These are phyloP conservation scores for Sebastes miniatus DNA, from an alignment of 2,797 vertebrate genomes.

Conservation along the genomic window DNA sequence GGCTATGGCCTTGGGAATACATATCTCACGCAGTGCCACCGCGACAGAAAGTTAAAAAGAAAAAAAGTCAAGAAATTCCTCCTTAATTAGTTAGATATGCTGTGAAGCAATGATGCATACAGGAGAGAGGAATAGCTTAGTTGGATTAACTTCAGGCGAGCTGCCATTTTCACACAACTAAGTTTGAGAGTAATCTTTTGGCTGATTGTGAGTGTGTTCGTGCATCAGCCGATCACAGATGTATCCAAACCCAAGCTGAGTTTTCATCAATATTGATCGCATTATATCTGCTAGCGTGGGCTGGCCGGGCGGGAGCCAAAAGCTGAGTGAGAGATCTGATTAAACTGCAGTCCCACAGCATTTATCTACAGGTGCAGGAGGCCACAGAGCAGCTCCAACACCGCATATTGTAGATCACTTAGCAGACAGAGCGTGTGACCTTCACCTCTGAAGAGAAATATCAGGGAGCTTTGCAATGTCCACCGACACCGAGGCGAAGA, in stretches of 20 bases:
- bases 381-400: not conserved
- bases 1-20: constrained; percentile 18
- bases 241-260: constrained; percentile 11
- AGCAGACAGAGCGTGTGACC: constrained; percentile 14
- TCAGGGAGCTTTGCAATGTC: constrained; percentile 16
- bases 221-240: constrained; percentile 12
- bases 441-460: constrained; percentile 22
- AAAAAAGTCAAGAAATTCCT: constrained; percentile 14
- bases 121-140: constrained; percentile 16
- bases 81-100: constrained; percentile 30
- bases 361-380: constrained; percentile 33
- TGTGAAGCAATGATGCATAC: constrained; percentile 23
- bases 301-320: not conserved
- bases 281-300: constrained; percentile 27
- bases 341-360: constrained; percentile 13
- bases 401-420: not conserved
- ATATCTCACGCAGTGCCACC: constrained; percentile 1
- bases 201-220: not conserved
- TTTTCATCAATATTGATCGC: constrained; percentile 51
- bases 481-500: not conserved
- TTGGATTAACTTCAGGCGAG: constrained; percentile 40
- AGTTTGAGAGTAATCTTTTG: constrained; percentile 14
- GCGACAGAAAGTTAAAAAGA: constrained; percentile 2
- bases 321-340: constrained; percentile 2
- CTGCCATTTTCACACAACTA: not conserved